Evolutionary conservation across 2,113 vertebrate genomes (phyloP), one percentile per base, ranked within the genome.

Genomic region (Bucco capensis): DNA sequence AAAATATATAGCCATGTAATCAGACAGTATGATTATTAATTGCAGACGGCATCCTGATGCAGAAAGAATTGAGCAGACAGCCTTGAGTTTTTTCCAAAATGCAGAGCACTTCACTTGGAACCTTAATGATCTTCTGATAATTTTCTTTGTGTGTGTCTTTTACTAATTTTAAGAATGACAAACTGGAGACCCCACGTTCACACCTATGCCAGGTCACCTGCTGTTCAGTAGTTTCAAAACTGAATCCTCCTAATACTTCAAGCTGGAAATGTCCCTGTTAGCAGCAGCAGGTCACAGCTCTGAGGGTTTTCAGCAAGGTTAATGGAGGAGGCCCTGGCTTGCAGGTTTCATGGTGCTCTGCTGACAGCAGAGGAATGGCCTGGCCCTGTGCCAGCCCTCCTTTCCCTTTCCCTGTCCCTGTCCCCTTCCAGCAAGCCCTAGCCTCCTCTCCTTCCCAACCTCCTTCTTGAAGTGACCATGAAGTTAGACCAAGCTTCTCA

Each of bases 171-270:
- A 81, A 92, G 60, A 86, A 56, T 3, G 13, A n/a, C 53, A 60
- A 60, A 71, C 12, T 42, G 67, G 42, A 81, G 38, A 38, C 75
- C 10, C 30, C 9, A 2, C 0, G 1, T 46, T 80, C 53, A 53
- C 0, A 0, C 17, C 40, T 12, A 1, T 22, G 33, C 33, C 85
- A 40, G 27, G 22, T 65, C 67, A 62, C 37, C 25, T 3, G 0
- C 50, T 58, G 67, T 54, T 83, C 9, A 5, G 13, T 50, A 33
- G 25, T 23, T 93, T 73, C 50, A 22, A 62, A 88, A 30, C 14
- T 9, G 24, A 65, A 62, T 83, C 42, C 25, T 77, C 8, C 24
- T 40, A 25, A 46, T 33, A 10, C 0, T 0, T 15, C 1, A 8
- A n/a, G 56, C 67, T 77, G 37, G 28, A 49, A 33, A 31, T 31